Percentiles rank a stretch among this genome's conserved stretches.
Conservation (phyloP, 2,888 invertebrate genomes). For the Abrostola triplasia region DNA sequence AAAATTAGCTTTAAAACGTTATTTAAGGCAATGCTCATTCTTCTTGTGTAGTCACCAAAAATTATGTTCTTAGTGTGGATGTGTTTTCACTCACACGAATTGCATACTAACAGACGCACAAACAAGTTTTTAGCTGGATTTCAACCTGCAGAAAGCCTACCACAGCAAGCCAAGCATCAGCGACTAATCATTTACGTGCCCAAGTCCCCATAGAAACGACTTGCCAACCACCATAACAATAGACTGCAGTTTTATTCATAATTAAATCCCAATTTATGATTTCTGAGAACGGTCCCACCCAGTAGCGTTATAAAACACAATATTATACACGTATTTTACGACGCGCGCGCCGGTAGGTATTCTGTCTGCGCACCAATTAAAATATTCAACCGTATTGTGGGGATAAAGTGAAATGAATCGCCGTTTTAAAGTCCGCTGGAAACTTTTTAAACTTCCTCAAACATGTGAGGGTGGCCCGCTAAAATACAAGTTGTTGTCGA, state of each 20-base stretch:
- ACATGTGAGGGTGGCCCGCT: constrained; percentile 84
- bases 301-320: constrained; percentile 56
- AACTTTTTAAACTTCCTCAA: constrained; percentile 86
- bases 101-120: no score
- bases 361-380: constrained; percentile 74
- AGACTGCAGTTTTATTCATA: constrained; percentile 43
- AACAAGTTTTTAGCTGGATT: not conserved
- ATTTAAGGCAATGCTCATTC: no score
- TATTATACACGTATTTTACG: constrained; percentile 63
- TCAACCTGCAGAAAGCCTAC: not conserved
- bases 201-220: constrained; percentile 13
- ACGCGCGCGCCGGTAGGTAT: constrained; percentile 57
- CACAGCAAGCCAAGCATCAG: not conserved
- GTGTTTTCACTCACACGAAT: no score
- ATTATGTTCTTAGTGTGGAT: no score
- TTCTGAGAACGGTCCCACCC: constrained; percentile 59
- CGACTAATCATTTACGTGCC: not conserved
- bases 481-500: constrained; percentile 85
- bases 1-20: no score
- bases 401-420: constrained; percentile 75
- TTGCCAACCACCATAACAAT: constrained; percentile 42
- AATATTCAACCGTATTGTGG: constrained; percentile 75
- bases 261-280: constrained; percentile 51
- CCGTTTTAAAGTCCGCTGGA: constrained; percentile 74
- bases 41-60: no score